These are phyloP conservation scores for Podarcis muralis DNA, from an alignment of 2,113 vertebrate genomes.

Conservation along the genomic window DNA sequence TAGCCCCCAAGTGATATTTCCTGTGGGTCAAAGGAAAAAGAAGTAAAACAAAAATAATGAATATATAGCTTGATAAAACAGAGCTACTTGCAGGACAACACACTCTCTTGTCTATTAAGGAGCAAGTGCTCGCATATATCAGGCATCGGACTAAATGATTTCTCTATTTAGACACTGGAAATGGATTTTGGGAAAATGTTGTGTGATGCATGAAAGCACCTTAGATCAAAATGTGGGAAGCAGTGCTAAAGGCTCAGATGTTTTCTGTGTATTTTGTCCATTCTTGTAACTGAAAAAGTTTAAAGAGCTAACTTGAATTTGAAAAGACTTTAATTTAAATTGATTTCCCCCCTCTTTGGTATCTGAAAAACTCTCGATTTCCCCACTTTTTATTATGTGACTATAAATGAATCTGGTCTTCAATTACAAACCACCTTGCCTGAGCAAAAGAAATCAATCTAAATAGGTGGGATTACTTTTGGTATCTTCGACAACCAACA, in stretches of 20 bases:
- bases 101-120: neutral
- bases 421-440: neutral
- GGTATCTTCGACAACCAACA: neutral
- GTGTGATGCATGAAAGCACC: neutral
- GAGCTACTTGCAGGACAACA: neutral
- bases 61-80: neutral
- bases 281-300: neutral
- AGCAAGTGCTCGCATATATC: neutral
- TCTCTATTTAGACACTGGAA: neutral
- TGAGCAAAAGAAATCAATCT: slow-evolving; percentile 13
- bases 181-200: neutral
- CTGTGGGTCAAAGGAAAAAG: neutral
- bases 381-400: neutral
- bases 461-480: slow-evolving; percentile 8
- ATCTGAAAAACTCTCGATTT: neutral
- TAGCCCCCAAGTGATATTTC: neutral
- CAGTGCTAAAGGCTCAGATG: neutral
- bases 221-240: neutral
- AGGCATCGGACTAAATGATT: neutral
- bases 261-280: neutral
- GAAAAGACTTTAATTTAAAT: slow-evolving; percentile 11
- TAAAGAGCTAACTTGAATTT: neutral
- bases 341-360: neutral
- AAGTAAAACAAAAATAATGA: neutral
- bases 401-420: slow-evolving; percentile 6